A percentile compares a stretch with the other conserved stretches of the same genome.
phyloP scores from a whole-genome alignment of 2,797 vertebrate species.

The Oophaga sylvatica region DNA sequence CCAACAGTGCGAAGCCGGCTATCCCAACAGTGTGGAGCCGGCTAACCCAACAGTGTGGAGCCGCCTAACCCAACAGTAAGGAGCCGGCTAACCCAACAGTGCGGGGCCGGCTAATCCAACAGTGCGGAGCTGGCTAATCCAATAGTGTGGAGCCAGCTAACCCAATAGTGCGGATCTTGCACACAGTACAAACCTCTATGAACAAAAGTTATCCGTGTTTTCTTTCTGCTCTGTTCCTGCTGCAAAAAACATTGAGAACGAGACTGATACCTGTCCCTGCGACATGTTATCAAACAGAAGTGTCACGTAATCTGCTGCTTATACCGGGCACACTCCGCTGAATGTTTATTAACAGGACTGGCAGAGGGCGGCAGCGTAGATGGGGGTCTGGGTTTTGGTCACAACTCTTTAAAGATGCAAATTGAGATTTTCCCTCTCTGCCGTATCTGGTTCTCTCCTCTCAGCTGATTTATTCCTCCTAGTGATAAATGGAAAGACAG shows the following conservation, averaged over 20 bases:
- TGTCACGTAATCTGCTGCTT: neutral
- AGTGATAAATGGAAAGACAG: conserved; percentile 77
- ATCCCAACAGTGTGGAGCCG: no score
- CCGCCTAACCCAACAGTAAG: no score
- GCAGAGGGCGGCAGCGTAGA: neutral
- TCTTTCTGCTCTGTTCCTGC: neutral
- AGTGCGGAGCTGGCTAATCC: no score
- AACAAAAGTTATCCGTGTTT: neutral
- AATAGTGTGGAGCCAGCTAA: no score
- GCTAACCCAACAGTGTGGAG: no score
- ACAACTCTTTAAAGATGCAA: conserved; percentile 82
- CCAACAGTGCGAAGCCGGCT: no score
- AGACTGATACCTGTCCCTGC: neutral
- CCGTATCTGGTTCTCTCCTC: conserved; percentile 74
- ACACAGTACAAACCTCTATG: neutral
- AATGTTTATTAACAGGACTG: neutral
- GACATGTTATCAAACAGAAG: neutral
- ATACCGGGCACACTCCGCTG: neutral
- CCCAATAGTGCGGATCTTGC: no score
- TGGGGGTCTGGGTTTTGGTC: conserved; percentile 63
- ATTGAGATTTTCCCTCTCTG: conserved; percentile 77
- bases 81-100: no score
- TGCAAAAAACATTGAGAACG: neutral
- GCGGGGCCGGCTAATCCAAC: no score
- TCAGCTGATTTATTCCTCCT: conserved; percentile 76